A percentile compares a stretch with the other conserved stretches of the same genome.
These are phyloP conservation scores for Baryphthengus martii DNA, from an alignment of 2,113 vertebrate genomes.

Conservation along the genomic window DNA sequence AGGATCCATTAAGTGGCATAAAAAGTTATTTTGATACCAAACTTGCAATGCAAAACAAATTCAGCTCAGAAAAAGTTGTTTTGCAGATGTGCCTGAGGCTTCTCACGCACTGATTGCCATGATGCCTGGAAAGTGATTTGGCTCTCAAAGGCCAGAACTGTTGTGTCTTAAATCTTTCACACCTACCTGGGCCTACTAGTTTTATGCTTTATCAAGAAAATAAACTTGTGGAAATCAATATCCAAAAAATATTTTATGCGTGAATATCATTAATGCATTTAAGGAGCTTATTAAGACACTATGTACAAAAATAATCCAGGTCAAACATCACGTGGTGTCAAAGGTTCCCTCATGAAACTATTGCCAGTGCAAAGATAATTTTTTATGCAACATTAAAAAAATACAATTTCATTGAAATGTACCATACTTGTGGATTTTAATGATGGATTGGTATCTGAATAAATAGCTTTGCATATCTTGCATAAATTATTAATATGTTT, in stretches of 20 bases:
- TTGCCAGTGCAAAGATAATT: not conserved
- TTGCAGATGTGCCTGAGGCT: not conserved
- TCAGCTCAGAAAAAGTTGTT: not conserved
- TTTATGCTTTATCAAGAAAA: not conserved
- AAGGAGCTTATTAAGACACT: not conserved
- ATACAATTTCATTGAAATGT: not conserved
- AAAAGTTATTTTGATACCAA: not conserved
- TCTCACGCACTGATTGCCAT: not conserved
- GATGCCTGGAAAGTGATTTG: not conserved
- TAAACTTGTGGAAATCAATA: not conserved
- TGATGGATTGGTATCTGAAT: not conserved
- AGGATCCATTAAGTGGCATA: not conserved
- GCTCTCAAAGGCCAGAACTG: not conserved
- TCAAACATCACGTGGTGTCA: not conserved
- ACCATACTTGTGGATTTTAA: not conserved
- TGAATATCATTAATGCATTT: not conserved
- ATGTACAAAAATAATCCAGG: not conserved
- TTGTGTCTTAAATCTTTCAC: not conserved
- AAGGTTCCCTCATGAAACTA: not conserved
- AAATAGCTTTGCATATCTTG: not conserved
- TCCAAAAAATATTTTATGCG: not conserved
- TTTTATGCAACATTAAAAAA: not conserved
- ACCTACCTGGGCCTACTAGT: not conserved
- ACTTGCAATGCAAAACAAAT: not conserved
- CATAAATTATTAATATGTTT: not conserved